Base-by-base conservation (phyloP, 2,888 invertebrate species). In the Bimastos eiseni region DNA sequence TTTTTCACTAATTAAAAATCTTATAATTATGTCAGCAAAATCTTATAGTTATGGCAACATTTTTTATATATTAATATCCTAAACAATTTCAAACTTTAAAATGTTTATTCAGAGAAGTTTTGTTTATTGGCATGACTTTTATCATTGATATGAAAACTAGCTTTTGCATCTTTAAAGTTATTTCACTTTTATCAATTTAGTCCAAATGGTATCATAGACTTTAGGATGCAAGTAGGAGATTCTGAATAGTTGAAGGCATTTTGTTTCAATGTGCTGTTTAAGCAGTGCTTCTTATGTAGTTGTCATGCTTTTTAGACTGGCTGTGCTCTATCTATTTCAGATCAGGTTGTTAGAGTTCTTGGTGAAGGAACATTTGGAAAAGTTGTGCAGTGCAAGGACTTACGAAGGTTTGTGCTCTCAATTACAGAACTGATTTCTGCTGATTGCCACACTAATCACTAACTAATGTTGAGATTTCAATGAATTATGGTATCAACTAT, bases 351-450 rank as follows among this genome's bases (percentile, higher is more conserved):
- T 96, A 97, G 97, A 96, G 99, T 99, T 94, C 97, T 99, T 95
- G 99, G 99, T 94, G 99, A 99, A 96, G 99, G 99, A 95, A 99
- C 99, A 94, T 99, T 99, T 97, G 99, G 99, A 95, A 99, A 99
- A 96, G 99, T 99, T 95, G 98, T 99, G 95, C 98, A 99, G 96
- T 98, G 98, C 96, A 98, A 98, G 96, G 99, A 99, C 96, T 91
- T 93, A 96, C 97, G 98, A 96, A 97, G 97, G 98, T 98, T 96
- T 97, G 97, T 90, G 17, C 17, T 70, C 2, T 24, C 84, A 36
- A 5, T 36, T 6, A 5, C 36, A n/a, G 34, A 86, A 36, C 36
- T 36, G 19, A 34, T 86, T 86, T 36, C 37, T 36, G 36, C 86
- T 37, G 70, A n/a, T 70, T 70, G 70, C 70, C 70, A 11, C 70